These are phyloP conservation scores for Anolis apletophallus DNA, from an alignment of 2,797 vertebrate species.

Conservation along the genomic window DNA sequence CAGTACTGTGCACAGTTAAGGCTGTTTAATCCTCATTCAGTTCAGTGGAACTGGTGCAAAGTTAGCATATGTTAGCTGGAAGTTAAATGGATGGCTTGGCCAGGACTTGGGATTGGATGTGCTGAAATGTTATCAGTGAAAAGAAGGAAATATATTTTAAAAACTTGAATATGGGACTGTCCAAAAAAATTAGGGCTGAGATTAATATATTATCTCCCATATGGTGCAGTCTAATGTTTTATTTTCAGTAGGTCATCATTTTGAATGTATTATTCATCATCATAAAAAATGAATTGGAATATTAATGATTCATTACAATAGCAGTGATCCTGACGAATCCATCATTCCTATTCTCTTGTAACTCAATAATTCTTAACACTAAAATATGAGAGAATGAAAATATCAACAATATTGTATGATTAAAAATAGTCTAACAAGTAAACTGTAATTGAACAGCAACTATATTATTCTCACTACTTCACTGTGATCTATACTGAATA, in stretches of 20 bases:
- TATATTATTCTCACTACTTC: constrained; percentile 3
- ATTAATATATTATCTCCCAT: constrained; percentile 59
- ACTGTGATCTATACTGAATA: not conserved
- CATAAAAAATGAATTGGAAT: constrained; percentile 75
- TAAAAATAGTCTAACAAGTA: constrained; percentile 46
- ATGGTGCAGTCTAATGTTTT: constrained; percentile 70
- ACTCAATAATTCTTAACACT: constrained; percentile 71
- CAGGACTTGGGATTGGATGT: no score
- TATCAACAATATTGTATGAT: constrained; percentile 37
- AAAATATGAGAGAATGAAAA: constrained; percentile 67
- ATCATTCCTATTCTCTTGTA: constrained; percentile 61
- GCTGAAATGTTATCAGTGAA: constrained; percentile 6
- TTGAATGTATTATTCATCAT: constrained; percentile 73
- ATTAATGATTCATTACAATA: constrained; percentile 81
- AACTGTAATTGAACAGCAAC: constrained; percentile 22
- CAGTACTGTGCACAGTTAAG: not conserved
- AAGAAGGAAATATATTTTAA: constrained; percentile 34
- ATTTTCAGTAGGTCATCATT: constrained; percentile 72
- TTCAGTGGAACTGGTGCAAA: not conserved
- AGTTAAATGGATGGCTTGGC: no score
- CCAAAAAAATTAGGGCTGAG: constrained; percentile 43
- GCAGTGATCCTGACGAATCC: constrained; percentile 70
- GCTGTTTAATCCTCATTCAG: not conserved
- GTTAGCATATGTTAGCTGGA: not conserved
- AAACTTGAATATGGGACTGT: constrained; percentile 12